A percentile compares a stretch with the other conserved stretches of the same genome.
These are phyloP conservation scores for Laupala kohalensis DNA, from an alignment of 1,140 invertebrate species.

Conservation along the genomic window DNA sequence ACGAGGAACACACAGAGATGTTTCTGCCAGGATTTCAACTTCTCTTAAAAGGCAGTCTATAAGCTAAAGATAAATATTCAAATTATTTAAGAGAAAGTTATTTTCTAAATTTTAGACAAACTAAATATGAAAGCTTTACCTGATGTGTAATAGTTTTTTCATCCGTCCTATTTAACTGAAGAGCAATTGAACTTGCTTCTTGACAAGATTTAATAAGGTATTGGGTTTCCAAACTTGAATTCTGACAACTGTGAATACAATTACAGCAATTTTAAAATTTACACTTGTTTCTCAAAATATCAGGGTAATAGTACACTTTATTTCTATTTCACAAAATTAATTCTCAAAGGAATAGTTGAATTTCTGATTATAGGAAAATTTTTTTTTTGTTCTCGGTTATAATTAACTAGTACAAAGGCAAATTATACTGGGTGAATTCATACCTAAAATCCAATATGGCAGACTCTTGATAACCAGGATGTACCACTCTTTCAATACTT, in stretches of 20 bases:
- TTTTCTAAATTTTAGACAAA: too few species aligned
- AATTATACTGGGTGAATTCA: too few species aligned
- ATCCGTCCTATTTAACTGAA: constrained; percentile 15
- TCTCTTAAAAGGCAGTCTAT: constrained; percentile 53
- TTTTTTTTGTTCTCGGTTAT: too few species aligned
- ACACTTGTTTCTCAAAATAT: background rate
- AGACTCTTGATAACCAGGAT: constrained; percentile 34
- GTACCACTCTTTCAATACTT: constrained; percentile 53
- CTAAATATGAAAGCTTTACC: constrained; percentile 18
- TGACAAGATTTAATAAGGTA: constrained; percentile 35
- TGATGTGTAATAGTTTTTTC: constrained; percentile 30
- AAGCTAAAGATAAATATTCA: constrained; percentile 38
- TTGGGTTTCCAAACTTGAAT: constrained; percentile 34
- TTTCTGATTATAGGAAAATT: too few species aligned
- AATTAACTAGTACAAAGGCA: too few species aligned
- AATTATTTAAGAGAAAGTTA: background rate
- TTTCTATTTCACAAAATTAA: background rate
- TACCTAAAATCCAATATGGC: constrained; percentile 32
- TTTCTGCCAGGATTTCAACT: constrained; percentile 47
- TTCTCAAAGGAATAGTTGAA: background rate
- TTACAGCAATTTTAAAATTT: too few species aligned
- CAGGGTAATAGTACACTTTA: background rate
- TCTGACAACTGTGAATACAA: constrained; percentile 18
- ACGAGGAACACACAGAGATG: constrained; percentile 59
- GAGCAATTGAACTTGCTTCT: constrained; percentile 36